A percentile compares a stretch with the other conserved stretches of the same genome.
Conservation (phyloP, 2,888 invertebrate genomes). For the Trichogramma evanescens region DNA sequence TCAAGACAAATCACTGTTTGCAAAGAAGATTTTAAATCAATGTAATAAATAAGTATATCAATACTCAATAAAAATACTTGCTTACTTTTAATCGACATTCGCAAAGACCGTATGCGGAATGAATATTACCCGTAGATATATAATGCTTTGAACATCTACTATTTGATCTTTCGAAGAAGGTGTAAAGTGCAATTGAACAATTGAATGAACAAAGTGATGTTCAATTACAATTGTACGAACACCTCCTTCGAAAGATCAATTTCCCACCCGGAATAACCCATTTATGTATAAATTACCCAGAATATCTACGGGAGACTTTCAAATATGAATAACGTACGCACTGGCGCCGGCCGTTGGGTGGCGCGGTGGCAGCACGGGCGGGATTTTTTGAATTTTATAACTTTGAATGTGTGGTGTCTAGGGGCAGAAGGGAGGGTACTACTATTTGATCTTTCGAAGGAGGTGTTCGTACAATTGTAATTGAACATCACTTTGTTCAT, state of each 20-base stretch:
- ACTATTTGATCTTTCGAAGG: no score
- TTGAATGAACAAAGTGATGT: no score
- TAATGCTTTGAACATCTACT: not conserved
- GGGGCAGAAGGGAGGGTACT: rapidly evolving
- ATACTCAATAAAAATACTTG: no score
- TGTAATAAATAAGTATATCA: not conserved
- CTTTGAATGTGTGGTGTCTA: no score
- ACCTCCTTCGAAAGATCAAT: no score
- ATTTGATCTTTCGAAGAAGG: not conserved
- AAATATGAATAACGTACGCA: no score
- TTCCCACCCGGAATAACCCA: rapidly evolving
- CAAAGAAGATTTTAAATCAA: not conserved
- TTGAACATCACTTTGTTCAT: no score
- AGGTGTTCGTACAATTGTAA: no score
- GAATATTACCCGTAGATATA: not conserved
- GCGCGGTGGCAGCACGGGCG: no score
- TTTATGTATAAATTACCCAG: rapidly evolving
- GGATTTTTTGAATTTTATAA: no score
- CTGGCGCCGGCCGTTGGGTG: no score
- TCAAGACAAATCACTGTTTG: not conserved
- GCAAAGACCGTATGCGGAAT: not conserved
- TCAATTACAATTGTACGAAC: not conserved
- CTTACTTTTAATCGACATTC: no score
- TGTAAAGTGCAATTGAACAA: not conserved
- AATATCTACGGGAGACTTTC: rapidly evolving